These are phyloP conservation scores for zebrafish (Danio rerio) DNA, from an alignment of 2,113 vertebrate genomes.

Conservation along the genomic window GRCz12tu NC_133191.1:14895501-14896000, in stretches of 20 bases:
- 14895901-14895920: neutral
- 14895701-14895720: slow-evolving; percentile 10
- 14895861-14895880: neutral
- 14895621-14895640: neutral
- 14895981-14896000: slow-evolving; percentile 6
- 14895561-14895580: slow-evolving; percentile 1
- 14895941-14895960: neutral
- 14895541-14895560: neutral
- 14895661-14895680: neutral
- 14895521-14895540: neutral
- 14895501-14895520: slow-evolving; percentile 43
- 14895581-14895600: slow-evolving; percentile 26
- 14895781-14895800: slow-evolving; percentile 11
- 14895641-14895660: neutral
- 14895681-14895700: neutral
- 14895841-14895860: neutral
- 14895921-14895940: slow-evolving; percentile 7
- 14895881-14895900: neutral
- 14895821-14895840: slow-evolving; percentile 31
- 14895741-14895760: neutral
- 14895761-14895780: slow-evolving; percentile 8
- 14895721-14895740: slow-evolving; percentile 9
- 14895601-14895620: slow-evolving; percentile 16
- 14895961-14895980: slow-evolving; percentile 29
- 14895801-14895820: slow-evolving; percentile 46